Percentiles rank a stretch among this genome's conserved stretches.
Evolutionary conservation across 2,797 vertebrate species (phyloP).

Genomic region (Periparus ater): DNA sequence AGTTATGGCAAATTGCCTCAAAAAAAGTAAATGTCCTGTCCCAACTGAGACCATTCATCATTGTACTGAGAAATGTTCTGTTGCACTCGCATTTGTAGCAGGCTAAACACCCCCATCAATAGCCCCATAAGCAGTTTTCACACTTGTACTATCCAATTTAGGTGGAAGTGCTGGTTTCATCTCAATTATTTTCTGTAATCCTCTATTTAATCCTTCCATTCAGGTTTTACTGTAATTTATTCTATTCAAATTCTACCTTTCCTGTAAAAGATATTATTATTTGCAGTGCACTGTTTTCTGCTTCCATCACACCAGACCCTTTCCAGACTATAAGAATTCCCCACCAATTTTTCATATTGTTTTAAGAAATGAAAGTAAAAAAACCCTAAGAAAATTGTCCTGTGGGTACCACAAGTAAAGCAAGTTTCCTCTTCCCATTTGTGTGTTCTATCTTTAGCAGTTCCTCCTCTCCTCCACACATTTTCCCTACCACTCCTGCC

Average conservation of each 20-base stretch:
- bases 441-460: not conserved
- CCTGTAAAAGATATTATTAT: not conserved
- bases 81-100: not conserved
- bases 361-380: not conserved
- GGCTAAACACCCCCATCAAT: slow-evolving; percentile 10
- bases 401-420: not conserved
- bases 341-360: not conserved
- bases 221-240: slow-evolving; percentile 43
- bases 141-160: slow-evolving; percentile 62
- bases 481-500: not conserved
- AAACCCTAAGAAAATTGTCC: not conserved
- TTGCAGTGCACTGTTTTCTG: not conserved
- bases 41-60: not conserved
- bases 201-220: slow-evolving; percentile 55
- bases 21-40: not conserved
- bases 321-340: not conserved
- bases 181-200: slow-evolving; percentile 66
- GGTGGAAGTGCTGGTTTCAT: slow-evolving; percentile 29
- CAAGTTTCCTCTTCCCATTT: not conserved
- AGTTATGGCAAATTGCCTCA: not conserved
- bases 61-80: not conserved
- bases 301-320: not conserved
- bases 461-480: not conserved
- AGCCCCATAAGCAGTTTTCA: slow-evolving; percentile 56
- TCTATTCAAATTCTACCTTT: slow-evolving; percentile 45